Evolutionary conservation across 2,797 vertebrate genomes (phyloP), one percentile per base, ranked within the genome.

Genomic region (Cryptoblepharus egeriae): DNA sequence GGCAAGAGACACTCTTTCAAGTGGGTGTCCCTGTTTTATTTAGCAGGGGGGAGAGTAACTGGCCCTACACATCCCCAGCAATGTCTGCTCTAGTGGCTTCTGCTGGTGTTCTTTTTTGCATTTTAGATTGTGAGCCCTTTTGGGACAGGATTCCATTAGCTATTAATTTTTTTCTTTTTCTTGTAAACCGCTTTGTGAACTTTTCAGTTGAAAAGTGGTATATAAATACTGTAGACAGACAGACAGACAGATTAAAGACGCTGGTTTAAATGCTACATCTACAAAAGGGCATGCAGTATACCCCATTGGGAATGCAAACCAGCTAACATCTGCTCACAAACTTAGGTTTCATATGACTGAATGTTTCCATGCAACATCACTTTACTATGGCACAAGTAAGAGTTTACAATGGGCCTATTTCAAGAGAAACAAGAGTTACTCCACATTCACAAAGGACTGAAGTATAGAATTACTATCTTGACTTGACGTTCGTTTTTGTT

Each of bases 181-280:
- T n/a, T n/a, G n/a, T n/a, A n/a, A n/a, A n/a, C n/a, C n/a, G n/a
- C n/a, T n/a, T n/a, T n/a, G n/a, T n/a, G n/a, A n/a, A n/a, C n/a
- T n/a, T n/a, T n/a, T n/a, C n/a, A n/a, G n/a, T n/a, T n/a, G n/a
- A n/a, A n/a, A n/a, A n/a, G n/a, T n/a, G n/a, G n/a, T n/a, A n/a
- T n/a, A n/a, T n/a, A n/a, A n/a, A n/a, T n/a, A n/a, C n/a, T n/a
- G n/a, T n/a, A n/a, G n/a, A n/a, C n/a, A n/a, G n/a, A n/a, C n/a
- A n/a, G n/a, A n/a, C n/a, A n/a, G n/a, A n/a, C n/a, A n/a, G n/a
- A 52, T 18, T 77, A 83, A 84, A 0, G 63, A 65, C 88, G 74
- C 49, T 49, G 55, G 85, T 87, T 92, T 88, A 2, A 89, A 84
- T 83, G 77, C 70, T 81, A 12, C 13, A 3, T 18, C 75, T 55